phyloP scores from a whole-genome alignment of 2,888 invertebrate genomes.

The Rhingia rostrata region DNA sequence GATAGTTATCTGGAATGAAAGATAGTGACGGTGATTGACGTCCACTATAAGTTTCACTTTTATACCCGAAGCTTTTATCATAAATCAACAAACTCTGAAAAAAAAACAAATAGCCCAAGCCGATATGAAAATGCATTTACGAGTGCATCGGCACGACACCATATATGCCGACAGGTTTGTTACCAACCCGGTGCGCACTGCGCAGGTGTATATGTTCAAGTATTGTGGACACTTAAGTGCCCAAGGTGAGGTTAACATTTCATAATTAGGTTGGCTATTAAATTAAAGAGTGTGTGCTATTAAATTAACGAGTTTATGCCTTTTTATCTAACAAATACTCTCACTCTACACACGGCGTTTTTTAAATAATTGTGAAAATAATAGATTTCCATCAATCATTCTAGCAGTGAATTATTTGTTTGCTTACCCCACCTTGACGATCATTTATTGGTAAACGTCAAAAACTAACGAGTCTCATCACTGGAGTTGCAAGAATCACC shows the following conservation, averaged over 20 bases:
- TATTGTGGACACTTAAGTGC: neutral
- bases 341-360: neutral
- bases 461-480: neutral
- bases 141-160: constrained; percentile 12
- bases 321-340: constrained; percentile 5
- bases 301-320: neutral
- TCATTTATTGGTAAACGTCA: neutral
- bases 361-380: neutral
- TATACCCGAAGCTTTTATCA: constrained; percentile 26
- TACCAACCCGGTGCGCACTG: neutral
- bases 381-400: constrained; percentile 7
- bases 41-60: constrained; percentile 59
- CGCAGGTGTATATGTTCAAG: neutral
- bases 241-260: neutral
- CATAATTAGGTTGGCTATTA: neutral
- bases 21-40: constrained; percentile 60
- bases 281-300: neutral
- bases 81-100: constrained; percentile 19
- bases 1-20: constrained; percentile 19
- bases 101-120: neutral
- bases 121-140: constrained; percentile 8
- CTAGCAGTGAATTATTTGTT: constrained; percentile 1
- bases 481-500: neutral
- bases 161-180: constrained; percentile 31
- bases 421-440: neutral